Percentiles rank a stretch among this genome's conserved stretches.
Conservation (phyloP, 2,797 vertebrate species). For the Ficedula albicollis region DNA sequence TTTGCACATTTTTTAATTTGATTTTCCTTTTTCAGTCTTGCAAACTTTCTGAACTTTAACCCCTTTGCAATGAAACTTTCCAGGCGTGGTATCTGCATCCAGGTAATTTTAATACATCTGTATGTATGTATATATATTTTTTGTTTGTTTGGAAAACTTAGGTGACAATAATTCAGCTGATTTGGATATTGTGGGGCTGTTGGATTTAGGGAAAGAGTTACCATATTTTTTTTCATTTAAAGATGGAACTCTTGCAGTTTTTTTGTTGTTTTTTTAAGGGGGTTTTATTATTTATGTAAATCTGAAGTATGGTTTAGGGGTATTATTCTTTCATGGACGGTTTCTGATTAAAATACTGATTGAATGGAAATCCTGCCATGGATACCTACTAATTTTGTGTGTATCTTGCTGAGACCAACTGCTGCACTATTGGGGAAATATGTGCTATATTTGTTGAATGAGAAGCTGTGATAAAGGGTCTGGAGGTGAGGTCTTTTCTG, state of each 20-base stretch:
- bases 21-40: slow-evolving; percentile 32
- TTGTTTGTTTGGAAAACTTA: not conserved
- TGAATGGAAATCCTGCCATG: not conserved
- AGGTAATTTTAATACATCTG: slow-evolving; percentile 22
- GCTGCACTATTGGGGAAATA: not conserved
- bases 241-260: not conserved
- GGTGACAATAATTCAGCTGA: not conserved
- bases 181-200: not conserved
- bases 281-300: not conserved
- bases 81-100: not conserved
- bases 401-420: not conserved
- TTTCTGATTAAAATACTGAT: not conserved
- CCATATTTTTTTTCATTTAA: not conserved
- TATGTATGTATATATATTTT: rapidly evolving
- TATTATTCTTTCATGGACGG: not conserved
- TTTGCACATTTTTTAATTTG: not conserved
- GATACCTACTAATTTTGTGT: not conserved
- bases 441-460: not conserved
- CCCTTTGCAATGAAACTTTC: slow-evolving; percentile 44
- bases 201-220: not conserved
- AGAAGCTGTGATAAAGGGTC: not conserved
- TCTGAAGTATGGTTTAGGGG: not conserved
- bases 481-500: not conserved
- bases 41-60: slow-evolving; percentile 52
- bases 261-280: not conserved